Evolutionary conservation across 2,113 vertebrate species (phyloP), one percentile per base, ranked within the genome.

Genomic region (Hippocampus barbouri): DNA sequence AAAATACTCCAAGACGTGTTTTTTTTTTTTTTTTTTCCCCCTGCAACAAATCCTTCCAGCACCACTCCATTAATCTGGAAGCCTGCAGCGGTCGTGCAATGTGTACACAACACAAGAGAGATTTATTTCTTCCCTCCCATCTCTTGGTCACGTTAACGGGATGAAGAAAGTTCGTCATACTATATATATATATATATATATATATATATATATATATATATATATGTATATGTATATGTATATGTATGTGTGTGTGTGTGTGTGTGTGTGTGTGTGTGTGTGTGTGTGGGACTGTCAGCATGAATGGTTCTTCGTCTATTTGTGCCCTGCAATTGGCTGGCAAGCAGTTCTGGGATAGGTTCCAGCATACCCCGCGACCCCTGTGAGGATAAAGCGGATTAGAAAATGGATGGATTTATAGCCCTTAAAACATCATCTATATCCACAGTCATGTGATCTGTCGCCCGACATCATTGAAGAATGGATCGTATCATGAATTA

Each of bases 401-500:
- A 3, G 30, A 30, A 30, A 30, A 30, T 30, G 30, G 30, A 30
- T 30, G 30, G 30, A 30, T 30, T 30, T 30, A 30, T 30, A 30
- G 30, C 30, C 30, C 30, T 30, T 2, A 30, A 30, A 30, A 30
- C 30, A 30, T 30, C 1, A 59, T 18, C 25, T 15, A 57, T 27
- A 25, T 25, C 56, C 23, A 23, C 11, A 59, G 23, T 25, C 56
- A 59, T 27, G 56, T 27, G 8, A 23, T 27, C 25, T 27, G 25
- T 14, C 3, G 10, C 27, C 25, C 11, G 23, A 15, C 57, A 11
- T 81, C 47, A 75, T 75, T 70, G 56, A 57, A 69, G 57, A 25
- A 49, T 21, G 34, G 56, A 12, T 47, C 3, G 3, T 3, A 47
- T 47, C 0, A 47, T 47, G 10, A 51, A 57, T 76, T 73, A 70